Conservation (phyloP, 2,797 vertebrate genomes). For the Sebastes itinus region DNA sequence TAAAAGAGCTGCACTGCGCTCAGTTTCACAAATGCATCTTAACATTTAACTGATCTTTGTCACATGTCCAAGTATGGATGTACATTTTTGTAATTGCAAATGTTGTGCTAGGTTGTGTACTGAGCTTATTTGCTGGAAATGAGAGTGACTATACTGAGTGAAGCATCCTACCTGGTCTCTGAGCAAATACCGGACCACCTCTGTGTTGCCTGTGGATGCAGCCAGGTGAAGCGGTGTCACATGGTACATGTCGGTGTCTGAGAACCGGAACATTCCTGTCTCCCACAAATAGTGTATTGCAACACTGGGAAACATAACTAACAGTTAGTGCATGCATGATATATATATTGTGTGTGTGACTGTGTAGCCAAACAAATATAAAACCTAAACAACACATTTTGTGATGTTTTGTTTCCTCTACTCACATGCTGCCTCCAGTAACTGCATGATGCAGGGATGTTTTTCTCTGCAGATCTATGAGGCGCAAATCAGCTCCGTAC, state of each 20-base stretch:
- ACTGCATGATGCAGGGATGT: slow-evolving; percentile 84
- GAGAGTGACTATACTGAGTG: neutral
- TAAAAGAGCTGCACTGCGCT: neutral
- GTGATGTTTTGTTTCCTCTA: slow-evolving; percentile 7
- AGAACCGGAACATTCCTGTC: slow-evolving; percentile 83
- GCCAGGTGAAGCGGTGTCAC: slow-evolving; percentile 84
- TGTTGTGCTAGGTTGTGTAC: neutral
- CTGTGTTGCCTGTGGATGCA: slow-evolving; percentile 82
- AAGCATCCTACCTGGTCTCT: slow-evolving; percentile 70
- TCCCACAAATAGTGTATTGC: slow-evolving; percentile 86
- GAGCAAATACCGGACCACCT: slow-evolving; percentile 83
- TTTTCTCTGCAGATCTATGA: slow-evolving; percentile 81
- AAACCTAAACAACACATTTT: neutral
- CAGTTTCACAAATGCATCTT: neutral
- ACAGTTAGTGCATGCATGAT: neutral
- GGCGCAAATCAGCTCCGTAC: slow-evolving; percentile 78
- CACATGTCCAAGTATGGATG: neutral
- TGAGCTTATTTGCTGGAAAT: neutral
- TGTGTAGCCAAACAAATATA: neutral
- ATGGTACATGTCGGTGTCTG: slow-evolving; percentile 81
- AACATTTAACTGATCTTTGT: neutral
- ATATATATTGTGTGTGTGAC: neutral
- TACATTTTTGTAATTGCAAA: neutral
- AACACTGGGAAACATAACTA: slow-evolving; percentile 55
- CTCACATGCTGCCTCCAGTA: slow-evolving; percentile 85